Evolutionary conservation across 2,888 invertebrate genomes (phyloP), one percentile per base, ranked within the genome.

Genomic region (Cryptocheilus praepositus): DNA sequence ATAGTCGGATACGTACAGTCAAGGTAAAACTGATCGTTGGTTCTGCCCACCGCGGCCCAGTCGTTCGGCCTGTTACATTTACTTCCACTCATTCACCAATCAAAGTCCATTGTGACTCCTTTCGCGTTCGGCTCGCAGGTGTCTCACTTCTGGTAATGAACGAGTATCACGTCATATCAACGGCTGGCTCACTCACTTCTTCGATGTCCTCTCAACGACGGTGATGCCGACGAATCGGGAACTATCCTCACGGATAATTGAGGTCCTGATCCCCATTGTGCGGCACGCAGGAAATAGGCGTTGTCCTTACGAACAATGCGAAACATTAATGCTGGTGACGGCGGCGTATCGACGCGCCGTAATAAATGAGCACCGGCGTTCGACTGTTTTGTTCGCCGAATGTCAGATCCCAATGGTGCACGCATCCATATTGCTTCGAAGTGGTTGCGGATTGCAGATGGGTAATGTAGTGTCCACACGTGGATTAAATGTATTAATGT

Each of bases 231-330:
- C 36, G 36, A 25, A 25, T 16, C 49, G 22, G n/a, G 28, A 28
- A 61, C 22, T 2, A 44, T 61, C 58, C 66, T 52, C 58, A 25
- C 36, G 51, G 51, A 55, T 54, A 59, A 55, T 58, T 19, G 18
- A 54, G 22, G 61, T 46, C 45, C 53, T 28, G 54, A 65, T 65
- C 18, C 44, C 49, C 25, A 21, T 69, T 69, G 18, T 49, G 52
- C 59, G 56, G 60, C 13, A 25, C 13, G 28, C 49, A 61, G 58
- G 55, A 69, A 66, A n/a, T 59, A 49, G 69, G 66, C 58, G 61
- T 53, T 61, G 19, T 44, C 43, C 22, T 58, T 54, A 36, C 51
- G 44, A 1, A 55, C 55, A 44, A 54, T 51, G n/a, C 45, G 56
- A 51, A 53, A 59, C 21, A 49, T 11, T 58, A 54, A 65, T 61